Conservation (phyloP, 2,113 vertebrate genomes). For the Cyanoramphus novaezelandiae region DNA sequence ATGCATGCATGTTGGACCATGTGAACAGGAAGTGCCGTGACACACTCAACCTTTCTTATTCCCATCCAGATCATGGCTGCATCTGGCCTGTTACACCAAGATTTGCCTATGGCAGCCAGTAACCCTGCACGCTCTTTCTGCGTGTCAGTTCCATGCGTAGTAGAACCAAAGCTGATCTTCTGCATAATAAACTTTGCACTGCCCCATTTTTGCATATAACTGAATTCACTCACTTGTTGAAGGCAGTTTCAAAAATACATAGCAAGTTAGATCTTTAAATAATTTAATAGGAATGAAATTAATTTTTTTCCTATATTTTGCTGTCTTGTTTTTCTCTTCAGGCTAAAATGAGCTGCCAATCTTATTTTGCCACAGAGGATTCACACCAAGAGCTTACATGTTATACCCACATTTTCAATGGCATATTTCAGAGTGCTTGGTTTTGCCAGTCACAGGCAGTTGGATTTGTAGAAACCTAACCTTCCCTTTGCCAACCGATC, state of each 20-base stretch:
- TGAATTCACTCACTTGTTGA: not conserved
- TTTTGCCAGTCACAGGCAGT: not conserved
- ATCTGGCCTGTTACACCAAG: not conserved
- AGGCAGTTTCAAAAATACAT: not conserved
- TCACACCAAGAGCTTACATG: not conserved
- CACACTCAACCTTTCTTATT: not conserved
- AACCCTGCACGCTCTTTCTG: not conserved
- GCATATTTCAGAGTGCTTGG: not conserved
- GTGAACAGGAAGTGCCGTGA: fast-evolving
- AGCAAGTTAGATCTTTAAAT: no score
- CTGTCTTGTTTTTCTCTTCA: not conserved
- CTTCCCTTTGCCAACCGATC: not conserved
- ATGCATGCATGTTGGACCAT: fast-evolving
- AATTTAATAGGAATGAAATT: no score
- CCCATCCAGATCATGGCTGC: not conserved
- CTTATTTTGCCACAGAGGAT: not conserved
- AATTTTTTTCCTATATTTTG: not conserved
- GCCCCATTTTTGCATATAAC: not conserved
- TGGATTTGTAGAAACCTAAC: not conserved
- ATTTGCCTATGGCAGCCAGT: not conserved
- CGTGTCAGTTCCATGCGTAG: not conserved
- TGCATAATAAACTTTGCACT: not conserved
- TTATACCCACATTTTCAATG: not conserved
- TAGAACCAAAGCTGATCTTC: not conserved
- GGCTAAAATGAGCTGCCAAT: not conserved